Base-by-base conservation (phyloP, 2,113 vertebrate genomes). In the Dipodomys ordii region DNA sequence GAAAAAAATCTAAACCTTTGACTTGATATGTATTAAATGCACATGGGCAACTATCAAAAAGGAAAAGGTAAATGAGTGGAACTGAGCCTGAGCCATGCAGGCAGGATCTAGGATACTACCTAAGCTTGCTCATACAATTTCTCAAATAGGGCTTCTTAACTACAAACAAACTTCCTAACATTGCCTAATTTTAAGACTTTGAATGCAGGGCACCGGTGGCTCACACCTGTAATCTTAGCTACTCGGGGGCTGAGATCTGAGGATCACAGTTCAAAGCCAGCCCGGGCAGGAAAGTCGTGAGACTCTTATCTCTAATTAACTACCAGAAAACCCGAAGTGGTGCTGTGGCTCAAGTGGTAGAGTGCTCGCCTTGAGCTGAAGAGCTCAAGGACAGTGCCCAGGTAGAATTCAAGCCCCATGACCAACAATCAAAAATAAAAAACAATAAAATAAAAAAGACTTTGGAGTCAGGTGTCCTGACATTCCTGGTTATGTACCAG, bases 31-130 rank as follows among this genome's bases (percentile, higher is more conserved):
- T 69, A 64, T 79, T 92, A 27, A 85, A 73, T 72, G 32, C 60
- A 74, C 71, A 68, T 53, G 27, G 15, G 44, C 25, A 88, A 91
- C 79, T 83, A 57, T 23, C 60, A 53, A 76, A 20, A 91, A 81
- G 53, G 35, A 94, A 87, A 93, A 91, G 71, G 16, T 3, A 91
- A 93, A 53, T 60, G 20, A 77, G n/a, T 71, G 79, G 76, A 94
- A 73, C 4, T 79, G 30, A 65, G 25, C 28, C 32, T 65, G 18
- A 12, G 19, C 65, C 49, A 85, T 22, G 22, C 18, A 76, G 60
- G 23, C 27, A 60, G 77, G 39, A 25, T 92, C 73, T 77, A 60
- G 12, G 12, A 73, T 35, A 82, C 35, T 9, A 74, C 3, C 18
- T 46, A 27, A 92, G 80, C 77, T 69, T 71, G 80, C 32, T 60